These are phyloP conservation scores for Dexiosoma caninum DNA, from an alignment of 2,888 invertebrate species.

Conservation along the genomic window DNA sequence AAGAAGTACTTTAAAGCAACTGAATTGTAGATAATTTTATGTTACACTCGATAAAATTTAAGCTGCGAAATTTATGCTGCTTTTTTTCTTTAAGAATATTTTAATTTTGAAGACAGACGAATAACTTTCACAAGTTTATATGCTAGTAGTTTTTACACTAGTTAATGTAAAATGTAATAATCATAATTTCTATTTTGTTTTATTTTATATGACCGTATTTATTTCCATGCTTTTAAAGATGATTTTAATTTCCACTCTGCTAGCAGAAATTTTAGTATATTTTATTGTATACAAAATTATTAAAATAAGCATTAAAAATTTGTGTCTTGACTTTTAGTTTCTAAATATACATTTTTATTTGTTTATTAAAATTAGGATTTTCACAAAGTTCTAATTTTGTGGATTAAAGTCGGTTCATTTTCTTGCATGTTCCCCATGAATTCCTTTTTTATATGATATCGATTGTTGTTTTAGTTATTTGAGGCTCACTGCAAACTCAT, in stretches of 20 bases:
- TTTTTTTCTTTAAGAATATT: background rate
- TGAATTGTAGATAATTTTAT: constrained; percentile 3
- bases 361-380: no score
- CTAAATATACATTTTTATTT: no score
- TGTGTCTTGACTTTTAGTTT: no score
- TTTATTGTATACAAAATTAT: no score
- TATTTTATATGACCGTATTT: no score
- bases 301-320: no score
- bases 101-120: background rate
- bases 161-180: constrained; percentile 4
- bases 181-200: background rate
- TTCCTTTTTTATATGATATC: constrained; percentile 19
- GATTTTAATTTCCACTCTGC: no score
- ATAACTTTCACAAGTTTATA: background rate
- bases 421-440: background rate
- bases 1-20: background rate
- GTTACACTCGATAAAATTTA: constrained; percentile 16
- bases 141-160: background rate
- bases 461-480: constrained; percentile 24
- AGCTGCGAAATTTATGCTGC: background rate
- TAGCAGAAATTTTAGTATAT: no score
- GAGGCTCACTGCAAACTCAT: constrained; percentile 22
- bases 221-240: no score
- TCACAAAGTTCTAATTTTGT: no score
- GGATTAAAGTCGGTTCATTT: background rate